phyloP scores from a whole-genome alignment of 1,140 invertebrate genomes.

The Schmidtea mediterranea region DNA sequence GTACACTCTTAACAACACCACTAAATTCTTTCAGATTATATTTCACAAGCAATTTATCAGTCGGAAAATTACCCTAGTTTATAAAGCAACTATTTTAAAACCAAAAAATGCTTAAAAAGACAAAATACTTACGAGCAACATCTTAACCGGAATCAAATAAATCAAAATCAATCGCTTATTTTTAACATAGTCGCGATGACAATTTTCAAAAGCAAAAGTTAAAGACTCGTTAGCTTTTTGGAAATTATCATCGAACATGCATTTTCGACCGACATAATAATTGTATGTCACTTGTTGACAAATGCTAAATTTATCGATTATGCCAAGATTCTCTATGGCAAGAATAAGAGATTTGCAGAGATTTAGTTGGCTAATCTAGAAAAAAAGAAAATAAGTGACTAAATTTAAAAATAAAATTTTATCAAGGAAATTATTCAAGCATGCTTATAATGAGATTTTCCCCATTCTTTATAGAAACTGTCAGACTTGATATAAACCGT shows the following conservation, averaged over 20 bases:
- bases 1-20: constrained; percentile 55
- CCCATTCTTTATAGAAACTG: too few relatives aligned
- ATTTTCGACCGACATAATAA: constrained; percentile 80
- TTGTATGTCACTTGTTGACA: constrained; percentile 60
- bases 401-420: too few relatives aligned
- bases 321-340: constrained; percentile 63
- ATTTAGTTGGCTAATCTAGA: constrained; percentile 56
- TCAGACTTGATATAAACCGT: too few relatives aligned
- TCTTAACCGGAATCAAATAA: constrained; percentile 83
- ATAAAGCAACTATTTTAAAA: too few relatives aligned
- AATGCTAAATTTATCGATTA: constrained; percentile 58
- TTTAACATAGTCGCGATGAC: constrained; percentile 45
- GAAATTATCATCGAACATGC: constrained; percentile 91
- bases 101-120: too few relatives aligned
- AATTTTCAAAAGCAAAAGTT: constrained; percentile 66
- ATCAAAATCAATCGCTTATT: constrained; percentile 80
- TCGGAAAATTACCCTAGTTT: background rate
- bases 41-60: constrained; percentile 39
- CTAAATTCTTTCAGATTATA: constrained; percentile 68
- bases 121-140: constrained; percentile 55
- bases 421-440: too few relatives aligned
- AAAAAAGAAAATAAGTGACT: too few relatives aligned
- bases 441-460: too few relatives aligned
- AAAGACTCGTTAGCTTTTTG: constrained; percentile 63
- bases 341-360: constrained; percentile 79